Conservation (phyloP, 2,888 invertebrate species). For the Brachyptera putata region DNA sequence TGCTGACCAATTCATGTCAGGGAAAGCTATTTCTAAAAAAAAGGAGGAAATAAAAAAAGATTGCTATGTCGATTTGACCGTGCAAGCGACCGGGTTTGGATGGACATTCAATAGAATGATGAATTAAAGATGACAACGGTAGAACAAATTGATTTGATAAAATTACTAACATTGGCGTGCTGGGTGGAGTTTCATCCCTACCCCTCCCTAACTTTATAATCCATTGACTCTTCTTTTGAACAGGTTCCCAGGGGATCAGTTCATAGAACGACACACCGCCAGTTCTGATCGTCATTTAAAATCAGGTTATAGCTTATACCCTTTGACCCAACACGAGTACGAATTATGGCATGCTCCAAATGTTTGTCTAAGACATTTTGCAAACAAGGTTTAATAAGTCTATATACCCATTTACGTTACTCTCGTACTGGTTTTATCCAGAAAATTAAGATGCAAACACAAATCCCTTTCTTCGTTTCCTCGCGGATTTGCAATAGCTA, state of each 20-base stretch:
- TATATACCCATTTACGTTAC: constrained; percentile 20
- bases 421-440: constrained; percentile 29
- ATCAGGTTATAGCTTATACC: constrained; percentile 6
- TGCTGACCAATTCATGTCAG: constrained; percentile 30
- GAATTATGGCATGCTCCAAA: not conserved
- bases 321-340: not conserved
- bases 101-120: constrained; percentile 18
- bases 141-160: constrained; percentile 30
- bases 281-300: constrained; percentile 3
- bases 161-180: constrained; percentile 27
- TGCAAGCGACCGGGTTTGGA: not conserved
- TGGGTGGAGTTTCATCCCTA: not conserved
- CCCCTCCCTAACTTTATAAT: not conserved
- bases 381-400: not conserved
- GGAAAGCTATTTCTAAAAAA: constrained; percentile 22
- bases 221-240: too few relatives aligned
- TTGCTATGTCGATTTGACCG: not conserved
- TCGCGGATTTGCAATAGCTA: constrained; percentile 24
- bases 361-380: too few relatives aligned
- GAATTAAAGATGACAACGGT: constrained; percentile 33
- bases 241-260: too few relatives aligned
- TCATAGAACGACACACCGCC: not conserved
- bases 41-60: constrained; percentile 15
- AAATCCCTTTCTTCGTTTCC: constrained; percentile 26
- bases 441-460: constrained; percentile 33